A percentile compares a stretch with the other conserved stretches of the same genome.
Conservation (phyloP, 2,113 vertebrate species). For the Chaenocephalus aceratus region DNA sequence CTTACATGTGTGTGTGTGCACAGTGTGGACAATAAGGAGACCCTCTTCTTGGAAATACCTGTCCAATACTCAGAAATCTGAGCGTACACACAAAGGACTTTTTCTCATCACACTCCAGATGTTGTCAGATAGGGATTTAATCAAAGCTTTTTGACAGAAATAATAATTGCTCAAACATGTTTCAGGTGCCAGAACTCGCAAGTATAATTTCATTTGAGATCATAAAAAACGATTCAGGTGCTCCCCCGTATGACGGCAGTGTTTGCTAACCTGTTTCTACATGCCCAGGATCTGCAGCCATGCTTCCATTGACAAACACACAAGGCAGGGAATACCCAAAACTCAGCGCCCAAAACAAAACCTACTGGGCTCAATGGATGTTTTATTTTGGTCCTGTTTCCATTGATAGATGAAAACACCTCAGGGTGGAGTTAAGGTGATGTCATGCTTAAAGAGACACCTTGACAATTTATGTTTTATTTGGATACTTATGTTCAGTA, state of each 20-base stretch:
- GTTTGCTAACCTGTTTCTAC: slow-evolving; percentile 46
- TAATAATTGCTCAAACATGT: slow-evolving; percentile 47
- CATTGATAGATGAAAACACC: slow-evolving; percentile 21
- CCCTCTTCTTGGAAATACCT: slow-evolving; percentile 54
- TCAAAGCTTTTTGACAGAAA: slow-evolving; percentile 41
- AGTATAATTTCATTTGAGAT: slow-evolving; percentile 54
- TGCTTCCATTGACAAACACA: slow-evolving; percentile 20
- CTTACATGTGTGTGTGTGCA: slow-evolving; percentile 47
- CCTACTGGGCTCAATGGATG: not conserved
- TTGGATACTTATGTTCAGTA: not conserved
- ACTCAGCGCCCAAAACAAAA: slow-evolving; percentile 37
- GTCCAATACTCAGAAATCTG: slow-evolving; percentile 59
- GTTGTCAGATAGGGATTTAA: slow-evolving; percentile 60
- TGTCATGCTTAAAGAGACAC: slow-evolving; percentile 24
- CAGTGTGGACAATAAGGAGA: slow-evolving; percentile 56
- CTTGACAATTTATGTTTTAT: slow-evolving; percentile 14
- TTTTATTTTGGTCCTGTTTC: slow-evolving; percentile 37
- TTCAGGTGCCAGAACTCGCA: slow-evolving; percentile 30
- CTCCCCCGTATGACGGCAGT: slow-evolving; percentile 4
- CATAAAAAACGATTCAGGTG: slow-evolving; percentile 40
- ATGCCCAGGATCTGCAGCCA: slow-evolving; percentile 28
- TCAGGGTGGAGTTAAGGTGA: slow-evolving; percentile 19
- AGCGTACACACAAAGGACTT: slow-evolving; percentile 54
- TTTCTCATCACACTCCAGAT: slow-evolving; percentile 55
- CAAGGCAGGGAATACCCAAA: slow-evolving; percentile 16